phyloP scores from a whole-genome alignment of 2,888 invertebrate genomes.

The Harpalus rufipes region DNA sequence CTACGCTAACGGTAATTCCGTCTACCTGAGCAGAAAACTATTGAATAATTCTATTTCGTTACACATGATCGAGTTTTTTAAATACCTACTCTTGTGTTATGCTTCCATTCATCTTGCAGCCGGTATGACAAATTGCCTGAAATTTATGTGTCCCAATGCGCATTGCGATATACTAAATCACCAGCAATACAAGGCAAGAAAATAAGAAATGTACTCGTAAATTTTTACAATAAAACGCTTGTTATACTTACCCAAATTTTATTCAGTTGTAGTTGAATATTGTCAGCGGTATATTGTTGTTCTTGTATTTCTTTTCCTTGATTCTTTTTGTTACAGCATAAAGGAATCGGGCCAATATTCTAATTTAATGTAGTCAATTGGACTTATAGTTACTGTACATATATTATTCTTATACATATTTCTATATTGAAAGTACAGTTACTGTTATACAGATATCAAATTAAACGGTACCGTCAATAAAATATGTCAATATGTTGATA shows the following conservation, averaged over 20 bases:
- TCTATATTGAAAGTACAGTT: too few species aligned
- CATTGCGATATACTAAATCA: constrained; percentile 28
- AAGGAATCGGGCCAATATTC: neutral
- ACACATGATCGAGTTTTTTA: constrained; percentile 63
- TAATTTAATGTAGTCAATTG: neutral
- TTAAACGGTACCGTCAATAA: too few species aligned
- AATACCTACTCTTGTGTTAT: constrained; percentile 49
- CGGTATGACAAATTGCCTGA: constrained; percentile 58
- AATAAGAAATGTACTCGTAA: neutral
- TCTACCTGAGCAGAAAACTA: constrained; percentile 47
- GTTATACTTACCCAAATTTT: constrained; percentile 3
- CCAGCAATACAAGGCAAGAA: constrained; percentile 7
- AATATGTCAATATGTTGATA: too few species aligned
- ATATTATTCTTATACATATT: too few species aligned
- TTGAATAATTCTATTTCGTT: constrained; percentile 63
- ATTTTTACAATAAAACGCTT: neutral
- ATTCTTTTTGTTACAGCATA: neutral
- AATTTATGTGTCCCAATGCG: constrained; percentile 47
- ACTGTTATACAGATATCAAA: too few species aligned
- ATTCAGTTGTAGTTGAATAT: neutral
- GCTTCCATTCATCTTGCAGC: constrained; percentile 39
- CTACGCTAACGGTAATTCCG: constrained; percentile 22
- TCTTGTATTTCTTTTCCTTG: neutral
- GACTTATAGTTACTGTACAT: too few species aligned
- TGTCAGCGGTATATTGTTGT: neutral